Percentiles rank a stretch among this genome's conserved stretches.
Evolutionary conservation across 1,140 invertebrate species (phyloP).

Genomic region (Chelonus insularis): DNA sequence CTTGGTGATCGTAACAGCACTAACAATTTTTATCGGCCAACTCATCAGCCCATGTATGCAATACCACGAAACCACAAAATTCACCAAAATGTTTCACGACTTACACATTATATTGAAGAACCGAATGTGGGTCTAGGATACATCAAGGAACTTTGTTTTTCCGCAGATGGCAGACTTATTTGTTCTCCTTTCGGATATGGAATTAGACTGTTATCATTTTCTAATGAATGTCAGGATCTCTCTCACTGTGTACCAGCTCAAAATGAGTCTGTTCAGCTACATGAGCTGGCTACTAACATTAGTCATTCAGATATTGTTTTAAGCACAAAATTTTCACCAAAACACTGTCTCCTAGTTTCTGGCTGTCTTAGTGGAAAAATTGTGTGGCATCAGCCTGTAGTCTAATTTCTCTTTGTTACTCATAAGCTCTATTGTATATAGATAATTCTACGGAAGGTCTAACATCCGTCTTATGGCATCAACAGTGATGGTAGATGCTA

Average conservation of each 20-base stretch:
- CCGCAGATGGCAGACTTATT: constrained; percentile 82
- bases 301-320: constrained; percentile 85
- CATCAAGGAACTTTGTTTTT: constrained; percentile 87
- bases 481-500: too few relatives aligned
- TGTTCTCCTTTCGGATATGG: constrained; percentile 88
- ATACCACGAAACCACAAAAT: constrained; percentile 63
- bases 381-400: constrained; percentile 84
- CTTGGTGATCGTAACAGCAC: constrained; percentile 47
- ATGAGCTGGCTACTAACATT: constrained; percentile 70
- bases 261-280: constrained; percentile 58
- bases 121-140: constrained; percentile 86
- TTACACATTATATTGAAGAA: constrained; percentile 85
- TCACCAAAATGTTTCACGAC: constrained; percentile 73
- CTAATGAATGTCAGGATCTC: constrained; percentile 76
- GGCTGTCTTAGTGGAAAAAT: constrained; percentile 87
- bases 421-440: too few relatives aligned
- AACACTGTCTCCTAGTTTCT: constrained; percentile 81
- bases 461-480: too few relatives aligned
- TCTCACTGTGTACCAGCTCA: constrained; percentile 67
- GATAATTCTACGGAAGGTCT: too few relatives aligned
- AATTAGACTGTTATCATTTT: constrained; percentile 80
- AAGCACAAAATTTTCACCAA: constrained; percentile 87
- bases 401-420: too few relatives aligned
- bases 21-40: constrained; percentile 43
- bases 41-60: constrained; percentile 48